These are phyloP conservation scores for Phataginus tricuspis DNA, from an alignment of 2,797 vertebrate species.

Conservation along the genomic window DNA sequence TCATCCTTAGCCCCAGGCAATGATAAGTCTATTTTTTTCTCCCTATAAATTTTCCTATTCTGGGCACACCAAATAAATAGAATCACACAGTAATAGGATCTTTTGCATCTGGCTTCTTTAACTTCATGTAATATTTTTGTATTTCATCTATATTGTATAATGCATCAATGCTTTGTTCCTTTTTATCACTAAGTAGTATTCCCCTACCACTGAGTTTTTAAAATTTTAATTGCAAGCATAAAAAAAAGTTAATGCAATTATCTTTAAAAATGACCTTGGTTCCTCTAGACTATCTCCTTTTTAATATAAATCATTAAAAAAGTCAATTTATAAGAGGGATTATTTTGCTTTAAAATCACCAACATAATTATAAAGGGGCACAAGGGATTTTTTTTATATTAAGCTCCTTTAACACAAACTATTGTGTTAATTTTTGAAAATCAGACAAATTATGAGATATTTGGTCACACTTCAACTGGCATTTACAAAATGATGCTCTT, in stretches of 20 bases:
- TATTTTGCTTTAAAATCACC: not conserved
- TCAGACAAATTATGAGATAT: not conserved
- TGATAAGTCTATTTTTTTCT: not conserved
- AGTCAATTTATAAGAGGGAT: not conserved
- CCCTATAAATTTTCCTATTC: not conserved
- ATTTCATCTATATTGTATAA: not conserved
- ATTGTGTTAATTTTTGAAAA: not conserved
- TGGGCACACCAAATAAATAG: not conserved
- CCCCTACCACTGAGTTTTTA: not conserved
- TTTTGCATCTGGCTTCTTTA: not conserved
- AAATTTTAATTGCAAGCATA: not conserved
- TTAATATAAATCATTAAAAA: not conserved
- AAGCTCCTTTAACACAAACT: not conserved
- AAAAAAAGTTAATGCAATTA: not conserved
- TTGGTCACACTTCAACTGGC: not conserved
- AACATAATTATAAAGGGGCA: not conserved
- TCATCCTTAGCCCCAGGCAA: not conserved
- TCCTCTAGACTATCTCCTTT: not conserved
- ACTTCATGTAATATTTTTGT: not conserved
- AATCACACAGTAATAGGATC: not conserved
- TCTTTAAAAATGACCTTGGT: not conserved
- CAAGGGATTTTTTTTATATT: not conserved
- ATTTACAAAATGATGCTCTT: not conserved
- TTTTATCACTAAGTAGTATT: not conserved
- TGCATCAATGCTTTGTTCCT: not conserved